Conservation (phyloP, 2,888 invertebrate species). For the Chrysodeixis includens region DNA sequence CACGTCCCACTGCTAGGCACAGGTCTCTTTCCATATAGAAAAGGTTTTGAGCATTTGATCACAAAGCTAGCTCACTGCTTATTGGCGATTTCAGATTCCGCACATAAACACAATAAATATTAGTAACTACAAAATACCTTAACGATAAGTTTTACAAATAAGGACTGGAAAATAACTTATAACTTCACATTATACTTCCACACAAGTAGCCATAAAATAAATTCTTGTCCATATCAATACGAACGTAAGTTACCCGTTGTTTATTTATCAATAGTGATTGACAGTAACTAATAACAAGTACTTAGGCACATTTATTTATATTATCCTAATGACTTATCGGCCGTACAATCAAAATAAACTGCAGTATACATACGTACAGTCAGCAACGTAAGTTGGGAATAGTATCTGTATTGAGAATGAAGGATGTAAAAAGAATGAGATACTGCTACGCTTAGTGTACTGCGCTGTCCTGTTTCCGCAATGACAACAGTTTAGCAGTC, state of each 20-base stretch:
- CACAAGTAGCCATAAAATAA: neutral
- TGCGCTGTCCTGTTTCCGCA: too few relatives aligned
- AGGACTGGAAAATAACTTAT: neutral
- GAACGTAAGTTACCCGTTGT: neutral
- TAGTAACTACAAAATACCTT: neutral
- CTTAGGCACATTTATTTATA: conserved; percentile 8
- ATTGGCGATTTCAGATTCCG: too few relatives aligned
- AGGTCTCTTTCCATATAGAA: too few relatives aligned
- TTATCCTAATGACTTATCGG: conserved; percentile 46
- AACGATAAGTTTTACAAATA: neutral
- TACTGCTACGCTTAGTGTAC: too few relatives aligned
- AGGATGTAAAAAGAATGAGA: too few relatives aligned
- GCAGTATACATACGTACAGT: neutral
- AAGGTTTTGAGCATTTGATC: too few relatives aligned
- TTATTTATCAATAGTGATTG: conserved; percentile 9
- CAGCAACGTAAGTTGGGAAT: too few relatives aligned
- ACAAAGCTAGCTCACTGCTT: too few relatives aligned
- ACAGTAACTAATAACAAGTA: conserved; percentile 16
- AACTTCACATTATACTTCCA: neutral
- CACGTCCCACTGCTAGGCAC: too few relatives aligned
- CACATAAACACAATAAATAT: neutral
- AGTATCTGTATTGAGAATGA: too few relatives aligned
- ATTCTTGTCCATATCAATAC: neutral
- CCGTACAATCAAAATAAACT: conserved; percentile 44
- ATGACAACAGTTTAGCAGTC: too few relatives aligned